phyloP scores from a whole-genome alignment of 2,888 invertebrate species.

The Leucoma salicis region DNA sequence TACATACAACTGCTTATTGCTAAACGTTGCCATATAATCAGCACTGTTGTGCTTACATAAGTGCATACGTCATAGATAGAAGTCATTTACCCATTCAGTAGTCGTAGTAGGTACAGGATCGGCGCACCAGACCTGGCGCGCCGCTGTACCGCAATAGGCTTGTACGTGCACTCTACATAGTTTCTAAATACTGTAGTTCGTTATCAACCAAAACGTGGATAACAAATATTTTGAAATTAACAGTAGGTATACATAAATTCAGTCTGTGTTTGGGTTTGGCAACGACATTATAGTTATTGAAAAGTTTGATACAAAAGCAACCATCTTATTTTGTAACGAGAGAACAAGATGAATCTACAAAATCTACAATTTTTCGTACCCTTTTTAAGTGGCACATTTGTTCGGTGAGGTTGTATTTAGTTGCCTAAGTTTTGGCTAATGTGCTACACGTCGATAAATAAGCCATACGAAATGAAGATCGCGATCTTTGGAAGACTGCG shows the following conservation, averaged over 20 bases:
- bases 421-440: constrained; percentile 12
- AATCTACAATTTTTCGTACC: constrained; percentile 19
- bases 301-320: constrained; percentile 30
- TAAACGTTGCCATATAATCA: constrained; percentile 65
- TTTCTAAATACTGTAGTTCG: constrained; percentile 20
- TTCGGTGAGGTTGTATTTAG: constrained; percentile 16
- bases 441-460: constrained; percentile 18
- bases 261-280: constrained; percentile 78
- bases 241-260: constrained; percentile 73
- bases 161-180: constrained; percentile 5
- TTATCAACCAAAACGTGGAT: constrained; percentile 28
- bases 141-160: constrained; percentile 7
- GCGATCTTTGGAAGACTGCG: constrained; percentile 74
- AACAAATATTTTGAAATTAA: constrained; percentile 63
- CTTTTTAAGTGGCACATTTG: constrained; percentile 24
- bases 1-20: constrained; percentile 81
- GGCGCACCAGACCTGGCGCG: background rate
- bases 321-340: constrained; percentile 49
- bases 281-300: constrained; percentile 67
- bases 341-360: constrained; percentile 30
- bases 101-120: constrained; percentile 24
- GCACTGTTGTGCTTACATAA: constrained; percentile 40
- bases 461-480: constrained; percentile 29
- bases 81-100: constrained; percentile 33
- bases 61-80: constrained; percentile 38